Evolutionary conservation across 2,113 vertebrate species (phyloP), one percentile per base, ranked within the genome.

Genomic region (Recurvirostra avosetta): DNA sequence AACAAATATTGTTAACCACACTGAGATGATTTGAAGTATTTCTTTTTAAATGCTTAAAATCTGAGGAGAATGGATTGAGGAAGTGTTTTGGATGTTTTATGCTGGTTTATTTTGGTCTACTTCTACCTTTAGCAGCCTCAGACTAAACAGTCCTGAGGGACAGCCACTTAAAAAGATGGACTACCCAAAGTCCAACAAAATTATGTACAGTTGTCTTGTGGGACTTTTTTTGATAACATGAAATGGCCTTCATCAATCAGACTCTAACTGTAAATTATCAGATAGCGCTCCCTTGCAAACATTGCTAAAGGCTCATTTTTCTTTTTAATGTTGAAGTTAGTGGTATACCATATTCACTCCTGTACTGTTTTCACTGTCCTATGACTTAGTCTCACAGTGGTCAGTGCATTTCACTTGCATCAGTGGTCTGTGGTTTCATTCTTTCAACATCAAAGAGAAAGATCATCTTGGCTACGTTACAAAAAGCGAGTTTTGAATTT

Each of bases 351-450:
- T 76, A 91, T 82, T 71, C 66, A 93, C 77, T 89, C 86, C 70
- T 73, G 50, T 27, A 63, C 66, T 82, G 18, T 63, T 96, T 93
- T 92, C 86, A 92, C 58, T 76, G 17, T 90, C 70, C 77, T 76
- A 43, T 93, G 90, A 95, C 92, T 95, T 91, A 96, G 92, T 93
- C 83, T 86, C 81, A 71, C 59, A 84, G 85, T 56, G 93, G 87
- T 94, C 94, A 96, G 67, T 81, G 81, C 55, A 87, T 94, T 97
- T 92, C 89, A 92, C 95, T 97, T 94, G 61, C 86, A 91, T 92
- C 93, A 97, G 87, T 90, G 81, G 78, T 88, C 93, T 97, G 95
- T 86, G 97, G 97, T 95, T 97, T 96, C 80, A 79, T 70, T 91
- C 74, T 90, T 53, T 94, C 13, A 14, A 67, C 77, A 95, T 97